Conservation (phyloP, 1,140 invertebrate genomes). For the Triops longicaudatus region DNA sequence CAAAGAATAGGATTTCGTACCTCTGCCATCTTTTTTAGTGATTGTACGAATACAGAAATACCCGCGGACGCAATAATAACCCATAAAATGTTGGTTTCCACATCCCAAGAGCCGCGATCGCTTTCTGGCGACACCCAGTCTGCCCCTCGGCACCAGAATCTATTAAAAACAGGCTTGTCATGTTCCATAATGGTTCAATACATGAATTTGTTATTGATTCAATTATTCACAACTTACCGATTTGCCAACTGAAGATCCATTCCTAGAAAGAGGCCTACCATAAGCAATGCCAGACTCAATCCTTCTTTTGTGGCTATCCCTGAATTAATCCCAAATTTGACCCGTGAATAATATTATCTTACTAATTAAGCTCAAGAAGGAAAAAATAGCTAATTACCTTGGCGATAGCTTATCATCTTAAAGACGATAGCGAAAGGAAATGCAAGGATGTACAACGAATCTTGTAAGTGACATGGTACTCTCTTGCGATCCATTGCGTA, state of each 20-base stretch:
- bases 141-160: background rate
- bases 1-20: background rate
- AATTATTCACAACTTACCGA: background rate
- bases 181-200: background rate
- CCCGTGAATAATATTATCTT: background rate
- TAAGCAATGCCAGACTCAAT: background rate
- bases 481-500: background rate
- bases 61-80: background rate
- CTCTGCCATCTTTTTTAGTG: background rate
- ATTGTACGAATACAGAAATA: background rate
- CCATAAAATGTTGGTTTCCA: background rate
- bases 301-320: background rate
- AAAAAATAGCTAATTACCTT: background rate
- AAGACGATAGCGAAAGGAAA: background rate
- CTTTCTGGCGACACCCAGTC: background rate
- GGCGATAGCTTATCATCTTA: background rate
- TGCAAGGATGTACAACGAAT: background rate
- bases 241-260: background rate
- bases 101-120: background rate
- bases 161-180: background rate
- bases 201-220: background rate
- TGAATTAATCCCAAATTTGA: background rate
- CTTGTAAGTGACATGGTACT: background rate
- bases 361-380: background rate
- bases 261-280: background rate